Base-by-base conservation (phyloP, 2,797 vertebrate genomes). In the Strix occidentalis region DNA sequence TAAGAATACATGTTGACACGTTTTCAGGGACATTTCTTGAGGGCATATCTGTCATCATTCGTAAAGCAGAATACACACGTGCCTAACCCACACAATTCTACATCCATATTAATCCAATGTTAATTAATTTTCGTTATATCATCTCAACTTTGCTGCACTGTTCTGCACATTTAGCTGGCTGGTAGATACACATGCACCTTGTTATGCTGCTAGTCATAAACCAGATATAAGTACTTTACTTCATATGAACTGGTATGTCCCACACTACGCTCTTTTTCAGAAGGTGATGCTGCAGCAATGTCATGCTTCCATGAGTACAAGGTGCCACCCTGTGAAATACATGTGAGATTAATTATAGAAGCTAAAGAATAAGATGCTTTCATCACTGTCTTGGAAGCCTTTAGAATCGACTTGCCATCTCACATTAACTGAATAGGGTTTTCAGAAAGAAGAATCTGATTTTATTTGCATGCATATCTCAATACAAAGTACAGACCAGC, bases 381-480 rank as follows among this genome's bases (percentile, higher is more conserved):
- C 90, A 93, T 96, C 77, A 68, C 56, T 82, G n/a, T 53, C 81
- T 90, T 66, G 71, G 84, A 94, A 90, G 78, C 48, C 33, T 91
- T 90, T 50, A 76, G 71, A 95, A 92, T 41, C 0, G 0, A 68
- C 70, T 76, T 95, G 92, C 63, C 56, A 87, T 79, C 89, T 94
- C 78, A 84, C 53, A 56, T 87, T 92, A 94, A 80, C 87, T 71
- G 78, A 92, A 74, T 0, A 74, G 51, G 26, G 9, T 61, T 90
- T 97, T 89, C 95, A 91, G 54, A 95, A 89, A 77, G 31, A 65
- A 66, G 78, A 87, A 87, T 80, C 78, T 94, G 89, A 90, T 96
- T 89, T 93, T 82, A 93, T 96, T 96, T 96, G 92, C 93, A 93
- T 91, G 84, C 64, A 39, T 95, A 96, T 97, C 95, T 97, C 95